These are phyloP conservation scores for Cydia pomonella DNA, from an alignment of 1,140 invertebrate species.

Conservation along the genomic window DNA sequence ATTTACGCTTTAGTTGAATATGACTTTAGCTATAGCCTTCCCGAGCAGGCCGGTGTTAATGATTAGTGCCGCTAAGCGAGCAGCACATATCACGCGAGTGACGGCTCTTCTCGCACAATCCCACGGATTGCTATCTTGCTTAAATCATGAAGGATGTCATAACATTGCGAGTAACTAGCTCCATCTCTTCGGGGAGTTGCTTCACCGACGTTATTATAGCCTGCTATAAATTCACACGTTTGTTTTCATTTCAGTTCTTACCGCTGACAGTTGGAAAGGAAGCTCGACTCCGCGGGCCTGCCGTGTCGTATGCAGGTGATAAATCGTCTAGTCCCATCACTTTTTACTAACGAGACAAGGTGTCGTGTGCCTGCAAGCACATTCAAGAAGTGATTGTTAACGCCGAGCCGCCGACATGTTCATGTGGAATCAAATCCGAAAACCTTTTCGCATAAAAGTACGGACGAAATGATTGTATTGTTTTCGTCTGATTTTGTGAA, in stretches of 20 bases:
- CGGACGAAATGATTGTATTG: constrained; percentile 60
- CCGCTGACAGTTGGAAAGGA: constrained; percentile 57
- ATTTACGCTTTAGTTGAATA: constrained; percentile 68
- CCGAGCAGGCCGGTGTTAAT: constrained; percentile 38
- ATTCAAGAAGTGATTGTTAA: constrained; percentile 61
- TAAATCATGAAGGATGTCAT: constrained; percentile 31
- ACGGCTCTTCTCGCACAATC: constrained; percentile 7
- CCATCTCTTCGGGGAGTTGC: constrained; percentile 32
- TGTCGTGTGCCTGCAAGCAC: constrained; percentile 61
- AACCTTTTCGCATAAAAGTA: constrained; percentile 54
- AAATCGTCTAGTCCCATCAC: constrained; percentile 72
- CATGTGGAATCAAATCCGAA: constrained; percentile 13
- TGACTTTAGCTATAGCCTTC: constrained; percentile 64
- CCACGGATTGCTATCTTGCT: constrained; percentile 28
- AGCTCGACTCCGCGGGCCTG: constrained; percentile 48
- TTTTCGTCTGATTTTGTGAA: constrained; percentile 72
- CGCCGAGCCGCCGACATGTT: constrained; percentile 42
- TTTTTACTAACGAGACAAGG: constrained; percentile 78
- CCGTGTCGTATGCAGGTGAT: constrained; percentile 72
- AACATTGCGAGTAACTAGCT: constrained; percentile 30
- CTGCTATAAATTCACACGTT: constrained; percentile 44
- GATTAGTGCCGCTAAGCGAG: constrained; percentile 22
- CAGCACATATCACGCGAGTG: constrained; percentile 17
- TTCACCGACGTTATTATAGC: constrained; percentile 38
- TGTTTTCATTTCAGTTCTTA: constrained; percentile 56